phyloP scores from a whole-genome alignment of 2,888 invertebrate genomes.

The Masnerella sp. region DNA sequence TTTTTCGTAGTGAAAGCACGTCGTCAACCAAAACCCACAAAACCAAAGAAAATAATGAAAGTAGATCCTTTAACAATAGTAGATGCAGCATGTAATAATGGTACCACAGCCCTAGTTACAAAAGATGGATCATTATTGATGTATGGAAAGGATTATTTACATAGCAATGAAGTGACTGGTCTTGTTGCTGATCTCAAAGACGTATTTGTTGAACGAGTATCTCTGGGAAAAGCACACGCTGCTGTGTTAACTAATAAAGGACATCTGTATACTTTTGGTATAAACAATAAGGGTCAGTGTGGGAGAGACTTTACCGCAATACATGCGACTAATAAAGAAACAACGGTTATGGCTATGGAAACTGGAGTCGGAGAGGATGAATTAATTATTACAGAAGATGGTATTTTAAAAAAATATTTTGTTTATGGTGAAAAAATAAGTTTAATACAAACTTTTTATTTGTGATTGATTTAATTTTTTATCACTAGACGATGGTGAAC shows the following conservation, averaged over 20 bases:
- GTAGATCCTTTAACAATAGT: slow-evolving; percentile 91
- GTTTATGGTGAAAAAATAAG: no score
- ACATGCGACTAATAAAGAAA: slow-evolving; percentile 77
- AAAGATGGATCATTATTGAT: slow-evolving; percentile 93
- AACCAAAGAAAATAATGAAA: slow-evolving; percentile 94
- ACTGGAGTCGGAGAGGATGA: slow-evolving; percentile 77
- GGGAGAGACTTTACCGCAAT: slow-evolving; percentile 88
- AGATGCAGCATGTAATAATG: slow-evolving; percentile 94
- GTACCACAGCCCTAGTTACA: slow-evolving; percentile 94
- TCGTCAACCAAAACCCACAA: slow-evolving; percentile 93
- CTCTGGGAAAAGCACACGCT: slow-evolving; percentile 96
- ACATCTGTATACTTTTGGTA: slow-evolving; percentile 95
- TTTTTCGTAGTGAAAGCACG: slow-evolving; percentile 81
- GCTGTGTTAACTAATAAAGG: slow-evolving; percentile 93
- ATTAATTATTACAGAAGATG: slow-evolving; percentile 72
- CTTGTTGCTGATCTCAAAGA: slow-evolving; percentile 87
- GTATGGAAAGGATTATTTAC: slow-evolving; percentile 95
- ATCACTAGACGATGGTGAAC: slow-evolving; percentile 72
- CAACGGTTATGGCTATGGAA: slow-evolving; percentile 79
- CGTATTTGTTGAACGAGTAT: slow-evolving; percentile 83
- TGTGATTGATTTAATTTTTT: no score
- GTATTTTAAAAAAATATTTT: no score
- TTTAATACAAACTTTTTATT: no score
- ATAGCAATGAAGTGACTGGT: slow-evolving; percentile 86
- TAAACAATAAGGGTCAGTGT: slow-evolving; percentile 98